A percentile compares a stretch with the other conserved stretches of the same genome.
Evolutionary conservation across 30 jellyfish, hydroid and myxozoan species (phyloP).

Genomic region (Clytia hemisphaerica): DNA sequence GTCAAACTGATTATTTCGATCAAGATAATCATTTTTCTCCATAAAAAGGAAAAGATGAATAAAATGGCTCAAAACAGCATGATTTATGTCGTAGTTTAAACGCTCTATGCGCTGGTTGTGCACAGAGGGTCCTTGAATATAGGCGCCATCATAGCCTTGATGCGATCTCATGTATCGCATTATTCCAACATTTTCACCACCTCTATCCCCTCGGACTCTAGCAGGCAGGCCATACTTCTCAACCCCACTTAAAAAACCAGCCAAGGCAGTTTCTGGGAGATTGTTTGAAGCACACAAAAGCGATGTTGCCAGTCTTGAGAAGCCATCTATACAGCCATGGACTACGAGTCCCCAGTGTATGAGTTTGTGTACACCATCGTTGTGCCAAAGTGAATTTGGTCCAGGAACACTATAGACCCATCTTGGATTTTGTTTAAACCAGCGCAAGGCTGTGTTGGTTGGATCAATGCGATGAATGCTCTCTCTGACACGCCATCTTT

Average conservation of each 20-base stretch:
- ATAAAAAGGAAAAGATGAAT: conserved; percentile 1
- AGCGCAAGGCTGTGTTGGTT: conserved; percentile 31
- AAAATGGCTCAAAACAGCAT: conserved; percentile 13
- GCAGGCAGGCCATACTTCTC: conserved; percentile 11
- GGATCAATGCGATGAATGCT: conserved; percentile 19
- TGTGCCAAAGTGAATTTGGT: conserved; percentile 12
- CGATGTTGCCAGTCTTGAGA: conserved; percentile 2
- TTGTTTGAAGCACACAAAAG: conserved; percentile 8
- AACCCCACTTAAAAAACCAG: background rate
- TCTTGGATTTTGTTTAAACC: background rate
- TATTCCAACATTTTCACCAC: background rate
- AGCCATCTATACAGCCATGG: conserved; percentile 30
- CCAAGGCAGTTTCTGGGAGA: background rate
- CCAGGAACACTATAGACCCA: background rate
- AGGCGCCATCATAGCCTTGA: conserved; percentile 39
- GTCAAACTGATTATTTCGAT: background rate
- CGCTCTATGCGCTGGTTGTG: conserved; percentile 30
- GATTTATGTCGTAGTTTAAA: conserved; percentile 18
- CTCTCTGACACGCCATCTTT: conserved; percentile 22
- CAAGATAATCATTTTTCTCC: background rate
- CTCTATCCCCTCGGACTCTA: conserved; percentile 7
- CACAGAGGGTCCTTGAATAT: conserved; percentile 26
- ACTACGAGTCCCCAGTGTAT: conserved; percentile 10
- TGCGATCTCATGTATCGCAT: background rate
- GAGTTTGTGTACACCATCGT: conserved; percentile 5